A percentile compares a stretch with the other conserved stretches of the same genome.
Evolutionary conservation across 2,113 vertebrate genomes (phyloP).

Genomic region (Mustelus asterias): DNA sequence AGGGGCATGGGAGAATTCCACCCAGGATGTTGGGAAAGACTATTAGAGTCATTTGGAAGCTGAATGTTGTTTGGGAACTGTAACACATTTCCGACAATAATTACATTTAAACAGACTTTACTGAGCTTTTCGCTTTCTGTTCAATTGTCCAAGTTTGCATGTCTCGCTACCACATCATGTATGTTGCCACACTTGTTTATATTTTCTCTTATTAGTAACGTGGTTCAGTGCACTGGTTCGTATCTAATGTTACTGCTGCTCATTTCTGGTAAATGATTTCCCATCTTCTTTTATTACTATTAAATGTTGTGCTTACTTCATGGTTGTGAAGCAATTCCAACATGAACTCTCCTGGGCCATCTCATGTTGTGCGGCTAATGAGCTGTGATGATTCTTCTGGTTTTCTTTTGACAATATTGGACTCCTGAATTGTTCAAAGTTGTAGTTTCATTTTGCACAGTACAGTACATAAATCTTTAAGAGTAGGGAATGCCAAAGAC

Average conservation of each 20-base stretch:
- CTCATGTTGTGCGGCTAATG: not conserved
- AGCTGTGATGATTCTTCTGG: not conserved
- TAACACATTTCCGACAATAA: not conserved
- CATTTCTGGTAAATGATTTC: not conserved
- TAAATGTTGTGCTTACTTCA: not conserved
- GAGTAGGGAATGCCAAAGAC: too few species aligned
- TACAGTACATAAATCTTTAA: not conserved
- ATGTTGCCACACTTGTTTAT: not conserved
- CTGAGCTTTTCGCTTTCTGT: not conserved
- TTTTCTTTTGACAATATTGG: not conserved
- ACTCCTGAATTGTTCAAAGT: not conserved
- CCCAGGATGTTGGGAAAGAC: not conserved
- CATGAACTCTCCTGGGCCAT: not conserved
- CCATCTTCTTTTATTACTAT: slow-evolving; percentile 9
- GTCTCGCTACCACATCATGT: not conserved
- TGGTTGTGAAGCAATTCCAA: not conserved
- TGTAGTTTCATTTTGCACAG: not conserved
- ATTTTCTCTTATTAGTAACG: not conserved
- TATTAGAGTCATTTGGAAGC: not conserved
- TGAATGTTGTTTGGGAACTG: not conserved
- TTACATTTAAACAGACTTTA: not conserved
- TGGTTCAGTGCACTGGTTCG: not conserved
- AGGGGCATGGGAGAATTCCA: too few species aligned
- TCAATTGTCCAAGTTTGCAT: not conserved
- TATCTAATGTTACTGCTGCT: not conserved